phyloP scores from a whole-genome alignment of 2,888 invertebrate species.

The Theodoxus fluviatilis region DNA sequence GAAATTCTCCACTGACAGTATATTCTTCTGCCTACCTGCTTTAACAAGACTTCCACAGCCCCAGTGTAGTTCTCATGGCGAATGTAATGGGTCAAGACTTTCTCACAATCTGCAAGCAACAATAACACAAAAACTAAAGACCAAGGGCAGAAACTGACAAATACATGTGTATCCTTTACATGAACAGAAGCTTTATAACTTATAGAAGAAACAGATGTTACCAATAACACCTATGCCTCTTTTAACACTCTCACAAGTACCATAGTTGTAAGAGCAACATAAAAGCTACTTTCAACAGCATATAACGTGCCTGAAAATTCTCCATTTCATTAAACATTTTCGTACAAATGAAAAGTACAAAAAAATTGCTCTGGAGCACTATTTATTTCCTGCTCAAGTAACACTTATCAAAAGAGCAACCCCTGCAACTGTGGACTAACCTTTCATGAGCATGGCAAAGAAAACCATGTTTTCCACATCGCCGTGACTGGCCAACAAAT shows the following conservation, averaged over 20 bases:
- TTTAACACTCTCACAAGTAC: too few species aligned
- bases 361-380: background rate
- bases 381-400: background rate
- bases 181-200: too few species aligned
- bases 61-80: constrained; percentile 73
- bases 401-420: background rate
- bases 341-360: too few species aligned
- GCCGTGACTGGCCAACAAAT: constrained; percentile 91
- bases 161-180: too few species aligned
- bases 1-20: too few species aligned
- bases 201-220: too few species aligned
- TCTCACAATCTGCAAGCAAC: constrained; percentile 78
- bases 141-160: too few species aligned
- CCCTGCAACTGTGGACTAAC: constrained; percentile 37
- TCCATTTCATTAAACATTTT: background rate
- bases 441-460: constrained; percentile 83
- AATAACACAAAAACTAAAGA: too few species aligned
- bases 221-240: too few species aligned
- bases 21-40: constrained; percentile 66
- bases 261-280: too few species aligned
- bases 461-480: constrained; percentile 89
- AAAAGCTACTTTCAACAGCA: too few species aligned
- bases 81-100: constrained; percentile 87
- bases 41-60: constrained; percentile 78
- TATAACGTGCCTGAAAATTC: background rate